Base-by-base conservation (phyloP, 2,888 invertebrate genomes). In the Protodeltote pygarga region DNA sequence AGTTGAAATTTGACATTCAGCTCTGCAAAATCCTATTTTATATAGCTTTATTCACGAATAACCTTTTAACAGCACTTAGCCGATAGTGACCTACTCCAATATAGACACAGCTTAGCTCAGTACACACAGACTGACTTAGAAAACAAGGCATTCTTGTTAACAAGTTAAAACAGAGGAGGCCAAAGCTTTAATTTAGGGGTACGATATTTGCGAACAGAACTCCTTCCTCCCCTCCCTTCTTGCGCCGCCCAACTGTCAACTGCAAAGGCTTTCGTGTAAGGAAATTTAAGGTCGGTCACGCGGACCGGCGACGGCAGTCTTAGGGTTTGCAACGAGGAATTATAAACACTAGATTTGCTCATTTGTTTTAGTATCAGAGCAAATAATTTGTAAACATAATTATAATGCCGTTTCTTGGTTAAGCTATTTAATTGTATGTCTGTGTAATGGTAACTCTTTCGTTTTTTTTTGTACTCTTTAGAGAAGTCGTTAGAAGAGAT, bases 221-320 rank as follows among this genome's bases (percentile, higher is more conserved):
- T 67, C 69, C 66, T 52, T 61, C 61, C 37, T 33, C 34, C 20
- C 11, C 21, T 44, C 33, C 53, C 46, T 38, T 38, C 51, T 38
- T 46, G 55, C 59, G 51, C 69, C 71, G 52, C 71, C 71, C 65
- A 48, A 78, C 86, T 87, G 88, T 87, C 89, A 87, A 84, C 83
- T 83, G 83, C 86, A 86, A 82, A 81, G 77, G 83, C 77, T 79
- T 84, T 85, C 84, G 82, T 80, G 81, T 83, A 79, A 83, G 84
- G 78, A 83, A 83, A 85, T 82, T 84, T 84, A 75, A 81, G 81
- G 73, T 70, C 73, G 79, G 81, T 82, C 85, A 83, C 80, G 81
- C 79, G 73, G 79, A 62, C 73, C 60, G 42, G 39, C 60, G 53
- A 52, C 63, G 63, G 64, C 64, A 66, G 69, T 66, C 71, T n/a